phyloP scores from a whole-genome alignment of 2,888 invertebrate genomes.

The Cactoblastis cactorum region DNA sequence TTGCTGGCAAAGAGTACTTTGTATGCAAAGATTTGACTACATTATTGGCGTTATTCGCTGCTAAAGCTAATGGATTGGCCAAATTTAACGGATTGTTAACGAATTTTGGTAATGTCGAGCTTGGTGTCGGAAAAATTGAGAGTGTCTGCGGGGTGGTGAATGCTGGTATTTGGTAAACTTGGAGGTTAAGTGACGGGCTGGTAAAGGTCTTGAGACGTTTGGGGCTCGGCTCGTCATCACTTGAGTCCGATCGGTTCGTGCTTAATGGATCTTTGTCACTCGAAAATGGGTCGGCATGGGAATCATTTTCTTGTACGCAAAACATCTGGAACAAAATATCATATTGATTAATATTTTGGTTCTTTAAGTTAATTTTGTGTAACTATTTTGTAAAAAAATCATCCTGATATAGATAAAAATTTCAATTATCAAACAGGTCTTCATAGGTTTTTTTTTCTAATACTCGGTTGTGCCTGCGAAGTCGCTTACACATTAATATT shows the following conservation, averaged over 20 bases:
- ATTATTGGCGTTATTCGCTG: conserved; percentile 44
- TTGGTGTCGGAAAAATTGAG: conserved; percentile 52
- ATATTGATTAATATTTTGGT: no score
- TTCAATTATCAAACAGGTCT: no score
- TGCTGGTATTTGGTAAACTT: conserved; percentile 68
- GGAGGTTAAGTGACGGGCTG: conserved; percentile 53
- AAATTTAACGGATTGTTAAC: conserved; percentile 68
- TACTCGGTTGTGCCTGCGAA: no score
- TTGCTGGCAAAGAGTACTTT: conserved; percentile 58
- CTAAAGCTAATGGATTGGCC: conserved; percentile 59
- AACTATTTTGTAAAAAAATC: no score
- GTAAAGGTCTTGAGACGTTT: conserved; percentile 54
- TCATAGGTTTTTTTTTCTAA: no score
- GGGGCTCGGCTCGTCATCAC: conserved; percentile 59
- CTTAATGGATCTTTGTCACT: conserved; percentile 45
- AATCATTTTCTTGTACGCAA: conserved; percentile 64
- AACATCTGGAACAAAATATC: conserved; percentile 59
- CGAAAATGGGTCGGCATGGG: conserved; percentile 51
- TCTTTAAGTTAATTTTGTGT: no score
- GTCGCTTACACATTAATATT: no score
- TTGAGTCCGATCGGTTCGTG: conserved; percentile 48
- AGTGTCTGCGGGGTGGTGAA: conserved; percentile 57
- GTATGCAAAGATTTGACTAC: conserved; percentile 59
- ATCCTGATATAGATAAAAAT: no score
- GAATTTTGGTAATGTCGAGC: conserved; percentile 53